Percentiles rank a stretch among this genome's conserved stretches.
Evolutionary conservation across 2,888 invertebrate species (phyloP).

Genomic region (Stramonita haemastoma): DNA sequence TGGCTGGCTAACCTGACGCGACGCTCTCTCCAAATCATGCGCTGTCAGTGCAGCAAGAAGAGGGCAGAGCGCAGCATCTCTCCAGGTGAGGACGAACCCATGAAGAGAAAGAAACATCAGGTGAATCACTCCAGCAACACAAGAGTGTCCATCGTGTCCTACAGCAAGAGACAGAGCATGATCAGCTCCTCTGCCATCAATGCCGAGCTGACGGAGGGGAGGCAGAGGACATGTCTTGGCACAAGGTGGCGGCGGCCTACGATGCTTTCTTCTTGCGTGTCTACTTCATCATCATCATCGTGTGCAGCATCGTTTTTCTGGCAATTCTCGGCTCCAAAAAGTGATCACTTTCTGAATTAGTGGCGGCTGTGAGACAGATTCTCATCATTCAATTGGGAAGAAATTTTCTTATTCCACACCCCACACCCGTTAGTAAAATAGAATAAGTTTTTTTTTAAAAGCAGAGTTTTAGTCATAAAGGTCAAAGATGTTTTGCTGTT

Average conservation of each 20-base stretch:
- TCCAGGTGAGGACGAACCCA: background rate
- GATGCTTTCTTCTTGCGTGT: slow-evolving; percentile 39
- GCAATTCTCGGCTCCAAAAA: background rate
- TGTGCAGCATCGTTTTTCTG: slow-evolving; percentile 23
- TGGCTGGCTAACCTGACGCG: slow-evolving; percentile 33
- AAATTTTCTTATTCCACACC: too few species aligned
- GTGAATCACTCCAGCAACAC: background rate
- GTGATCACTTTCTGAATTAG: background rate
- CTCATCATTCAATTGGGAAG: too few species aligned
- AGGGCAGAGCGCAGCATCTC: background rate
- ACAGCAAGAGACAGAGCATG: background rate
- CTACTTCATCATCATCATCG: slow-evolving; percentile 27
- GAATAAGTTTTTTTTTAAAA: too few species aligned
- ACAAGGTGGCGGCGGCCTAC: slow-evolving; percentile 24
- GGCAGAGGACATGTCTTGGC: slow-evolving; percentile 26
- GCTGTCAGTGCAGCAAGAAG: background rate
- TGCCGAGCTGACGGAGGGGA: background rate
- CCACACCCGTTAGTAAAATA: too few species aligned
- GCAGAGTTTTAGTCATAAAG: too few species aligned
- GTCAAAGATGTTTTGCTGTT: too few species aligned
- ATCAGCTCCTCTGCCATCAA: background rate
- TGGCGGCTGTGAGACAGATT: too few species aligned
- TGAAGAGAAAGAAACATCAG: background rate
- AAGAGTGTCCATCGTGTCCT: background rate
- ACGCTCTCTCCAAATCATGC: background rate